Base-by-base conservation (phyloP, 2,113 vertebrate species). In the Podiceps cristatus region DNA sequence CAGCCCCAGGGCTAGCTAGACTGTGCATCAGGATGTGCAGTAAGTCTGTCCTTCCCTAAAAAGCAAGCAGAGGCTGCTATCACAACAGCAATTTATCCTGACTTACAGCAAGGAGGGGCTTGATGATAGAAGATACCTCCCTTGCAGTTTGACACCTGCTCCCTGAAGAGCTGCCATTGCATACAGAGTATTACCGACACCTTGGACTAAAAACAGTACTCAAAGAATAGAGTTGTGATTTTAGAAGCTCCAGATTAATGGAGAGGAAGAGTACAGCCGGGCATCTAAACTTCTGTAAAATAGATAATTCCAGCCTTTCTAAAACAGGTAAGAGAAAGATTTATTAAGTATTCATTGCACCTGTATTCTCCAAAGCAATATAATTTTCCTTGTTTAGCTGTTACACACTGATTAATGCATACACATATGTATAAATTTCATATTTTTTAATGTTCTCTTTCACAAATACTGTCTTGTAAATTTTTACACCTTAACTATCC, bases 251-350 rank as follows among this genome's bases (percentile, higher is more conserved):
- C 42, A 84, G 74, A 78, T 27, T 69, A 96, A 96, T 91, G 93
- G 93, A 95, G 93, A 86, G 14, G 49, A 82, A 94, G 59, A 90
- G 25, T 42, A 94, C 58, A 88, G 40, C 4, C 4, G 63, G 47
- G 64, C 56, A 94, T 53, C 56, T 35, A 73, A 83, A 94, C 42
- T 60, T 93, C 76, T 74, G 81, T 86, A 53, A 74, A 87, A 68
- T 10, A 91, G 75, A 63, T 33, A 18, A 90, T 83, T 91, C 40
- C 62, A 96, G 29, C n/a, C 58, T 90, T 90, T 88, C 96, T 68
- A 95, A 63, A 95, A 49, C 90, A 96, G 96, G 97, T 97, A 98
- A 97, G 93, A 91, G 45, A 92, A 90, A 60, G 8, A 84, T 81
- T 89, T 80, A 73, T 68, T 79, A 93, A 66, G 27, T 71, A 92